Percentiles rank a stretch among this genome's conserved stretches.
These are phyloP conservation scores for Ptilonorhynchus violaceus DNA, from an alignment of 2,113 vertebrate genomes.

Conservation along the genomic window DNA sequence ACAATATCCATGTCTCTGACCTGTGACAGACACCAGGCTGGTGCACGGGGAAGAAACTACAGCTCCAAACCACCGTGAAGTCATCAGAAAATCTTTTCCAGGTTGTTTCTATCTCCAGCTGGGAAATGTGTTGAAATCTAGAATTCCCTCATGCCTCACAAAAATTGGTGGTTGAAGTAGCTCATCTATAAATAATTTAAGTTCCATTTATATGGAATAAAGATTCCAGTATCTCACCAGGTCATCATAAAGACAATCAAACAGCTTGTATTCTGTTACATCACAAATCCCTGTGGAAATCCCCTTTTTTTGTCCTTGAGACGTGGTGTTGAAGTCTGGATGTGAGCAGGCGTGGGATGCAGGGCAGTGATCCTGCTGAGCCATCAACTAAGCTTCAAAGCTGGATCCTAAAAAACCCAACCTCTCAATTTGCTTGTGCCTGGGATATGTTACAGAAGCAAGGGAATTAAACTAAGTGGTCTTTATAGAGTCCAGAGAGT, in stretches of 20 bases:
- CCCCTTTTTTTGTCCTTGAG: not conserved
- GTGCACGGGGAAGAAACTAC: not conserved
- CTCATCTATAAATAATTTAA: not conserved
- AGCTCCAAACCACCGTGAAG: not conserved
- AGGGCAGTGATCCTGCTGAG: slow-evolving; percentile 25
- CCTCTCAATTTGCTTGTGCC: not conserved
- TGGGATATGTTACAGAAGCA: not conserved
- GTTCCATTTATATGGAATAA: not conserved
- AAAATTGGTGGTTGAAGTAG: not conserved
- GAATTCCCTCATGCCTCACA: not conserved
- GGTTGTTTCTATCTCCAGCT: not conserved
- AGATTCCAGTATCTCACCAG: not conserved
- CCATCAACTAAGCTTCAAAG: not conserved
- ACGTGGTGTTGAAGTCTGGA: not conserved
- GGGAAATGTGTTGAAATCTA: not conserved
- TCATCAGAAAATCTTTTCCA: not conserved
- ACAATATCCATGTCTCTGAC: not conserved
- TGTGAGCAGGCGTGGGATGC: not conserved
- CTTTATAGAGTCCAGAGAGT: not conserved
- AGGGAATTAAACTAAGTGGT: not conserved
- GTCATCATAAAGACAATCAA: not conserved
- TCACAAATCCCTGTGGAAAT: not conserved
- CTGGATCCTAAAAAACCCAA: not conserved
- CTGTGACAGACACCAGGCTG: not conserved
- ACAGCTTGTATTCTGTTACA: not conserved